phyloP scores from a whole-genome alignment of 2,797 vertebrate genomes.

The Sebastes oblongus region DNA sequence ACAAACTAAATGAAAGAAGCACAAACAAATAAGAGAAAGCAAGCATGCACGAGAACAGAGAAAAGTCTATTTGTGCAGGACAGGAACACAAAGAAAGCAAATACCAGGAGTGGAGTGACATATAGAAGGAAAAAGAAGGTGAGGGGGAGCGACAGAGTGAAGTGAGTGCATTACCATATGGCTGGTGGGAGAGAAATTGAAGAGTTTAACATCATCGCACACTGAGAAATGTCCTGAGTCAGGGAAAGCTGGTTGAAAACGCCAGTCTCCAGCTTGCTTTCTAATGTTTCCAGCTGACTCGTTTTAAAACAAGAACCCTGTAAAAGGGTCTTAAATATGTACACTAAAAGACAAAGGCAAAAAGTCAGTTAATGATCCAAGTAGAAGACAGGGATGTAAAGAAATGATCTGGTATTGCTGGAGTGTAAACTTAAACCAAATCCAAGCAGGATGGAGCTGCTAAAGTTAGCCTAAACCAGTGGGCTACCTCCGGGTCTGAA shows the following conservation, averaged over 20 bases:
- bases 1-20: not conserved
- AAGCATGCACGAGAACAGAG: not conserved
- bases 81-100: slow-evolving; percentile 10
- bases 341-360: not conserved
- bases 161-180: slow-evolving; percentile 49
- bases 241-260: not conserved
- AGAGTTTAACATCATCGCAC: slow-evolving; percentile 13
- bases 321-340: not conserved
- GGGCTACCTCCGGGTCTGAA: too few relatives aligned
- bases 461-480: not conserved
- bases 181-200: slow-evolving; percentile 10
- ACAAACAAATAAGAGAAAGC: not conserved
- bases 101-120: slow-evolving; percentile 1
- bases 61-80: slow-evolving; percentile 1
- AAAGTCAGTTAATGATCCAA: not conserved
- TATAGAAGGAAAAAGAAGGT: not conserved
- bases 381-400: not conserved
- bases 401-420: not conserved
- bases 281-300: not conserved
- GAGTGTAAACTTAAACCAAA: not conserved
- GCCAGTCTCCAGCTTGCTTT: not conserved
- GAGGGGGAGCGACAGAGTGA: slow-evolving; percentile 1
- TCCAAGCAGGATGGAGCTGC: not conserved
- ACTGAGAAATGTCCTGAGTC: slow-evolving; percentile 34
- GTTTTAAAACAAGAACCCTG: not conserved